Evolutionary conservation across 2,797 vertebrate genomes (phyloP), one percentile per base, ranked within the genome.

Genomic region (Neopelma chrysocephalum): DNA sequence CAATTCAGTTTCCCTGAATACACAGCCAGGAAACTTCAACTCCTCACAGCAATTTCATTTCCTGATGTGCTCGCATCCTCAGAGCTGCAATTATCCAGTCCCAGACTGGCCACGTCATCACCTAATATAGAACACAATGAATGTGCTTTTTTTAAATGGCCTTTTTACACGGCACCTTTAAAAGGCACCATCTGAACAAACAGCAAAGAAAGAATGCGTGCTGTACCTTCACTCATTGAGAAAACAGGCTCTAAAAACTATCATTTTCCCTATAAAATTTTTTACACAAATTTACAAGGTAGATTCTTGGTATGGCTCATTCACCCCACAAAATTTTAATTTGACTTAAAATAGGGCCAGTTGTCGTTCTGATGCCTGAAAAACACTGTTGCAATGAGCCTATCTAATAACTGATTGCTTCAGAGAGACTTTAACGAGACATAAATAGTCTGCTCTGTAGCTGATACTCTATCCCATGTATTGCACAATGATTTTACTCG

Each of bases 171-270:
- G 79, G 57, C 76, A 87, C 57, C 87, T 96, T 93, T 88, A 87
- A 86, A 92, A 96, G 96, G 81, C 96, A 97, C 97, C 90, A 87
- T 91, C 62, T 93, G 88, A 79, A 93, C 83, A 96, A 96, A 93
- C 50, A 66, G 38, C 57, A 76, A 47, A 89, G 82, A 90, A 90
- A 95, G 72, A 93, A 82, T 19, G 26, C 4, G 22, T 65, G 77
- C 48, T 56, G 47, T n/a, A 72, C 42, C 58, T 72, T 82, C 70
- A 51, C 82, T 96, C 92, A 95, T 80, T 94, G 87, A 96, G 93
- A 94, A 96, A 92, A 96, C 29, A 94, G 14, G 40, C 32, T 64
- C 75, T 50, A 70, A 87, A 95, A 95, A 62, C 77, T 32, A 50
- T 8, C 6, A 7, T 7, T 8, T 10, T 40, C 43, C 43, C 31